These are phyloP conservation scores for Mus pahari DNA, from an alignment of 2,113 vertebrate species.

Conservation along the genomic window DNA sequence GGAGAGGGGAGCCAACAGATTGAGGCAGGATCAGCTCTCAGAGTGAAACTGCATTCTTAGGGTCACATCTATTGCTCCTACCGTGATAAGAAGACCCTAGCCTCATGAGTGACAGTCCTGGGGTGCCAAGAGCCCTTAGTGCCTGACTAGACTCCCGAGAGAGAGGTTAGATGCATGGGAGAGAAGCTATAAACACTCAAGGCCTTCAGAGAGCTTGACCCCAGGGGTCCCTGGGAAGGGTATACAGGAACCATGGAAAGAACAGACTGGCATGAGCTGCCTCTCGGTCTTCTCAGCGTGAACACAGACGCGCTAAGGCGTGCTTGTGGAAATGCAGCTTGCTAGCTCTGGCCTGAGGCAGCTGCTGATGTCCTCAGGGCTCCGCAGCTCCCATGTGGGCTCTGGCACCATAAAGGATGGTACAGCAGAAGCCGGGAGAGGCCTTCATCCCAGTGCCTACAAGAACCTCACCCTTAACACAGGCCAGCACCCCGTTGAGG, in stretches of 20 bases:
- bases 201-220: background rate
- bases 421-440: background rate
- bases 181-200: background rate
- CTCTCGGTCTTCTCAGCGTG: background rate
- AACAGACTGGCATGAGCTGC: background rate
- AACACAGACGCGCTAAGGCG: background rate
- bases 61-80: background rate
- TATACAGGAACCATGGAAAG: background rate
- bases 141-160: background rate
- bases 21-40: background rate
- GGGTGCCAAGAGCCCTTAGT: background rate
- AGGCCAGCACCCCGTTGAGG: too few species aligned
- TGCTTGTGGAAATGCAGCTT: too few species aligned
- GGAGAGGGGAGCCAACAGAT: background rate
- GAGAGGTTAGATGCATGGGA: background rate
- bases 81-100: background rate
- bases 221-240: background rate
- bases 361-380: background rate
- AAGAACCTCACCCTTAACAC: background rate
- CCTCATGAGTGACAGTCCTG: background rate
- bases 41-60: too few species aligned
- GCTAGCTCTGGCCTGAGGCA: background rate
- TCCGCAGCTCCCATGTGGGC: background rate
- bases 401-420: background rate
- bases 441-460: background rate